Evolutionary conservation across 1,140 invertebrate genomes (phyloP), one percentile per base, ranked within the genome.

Genomic region (Leptopilina boulardi): DNA sequence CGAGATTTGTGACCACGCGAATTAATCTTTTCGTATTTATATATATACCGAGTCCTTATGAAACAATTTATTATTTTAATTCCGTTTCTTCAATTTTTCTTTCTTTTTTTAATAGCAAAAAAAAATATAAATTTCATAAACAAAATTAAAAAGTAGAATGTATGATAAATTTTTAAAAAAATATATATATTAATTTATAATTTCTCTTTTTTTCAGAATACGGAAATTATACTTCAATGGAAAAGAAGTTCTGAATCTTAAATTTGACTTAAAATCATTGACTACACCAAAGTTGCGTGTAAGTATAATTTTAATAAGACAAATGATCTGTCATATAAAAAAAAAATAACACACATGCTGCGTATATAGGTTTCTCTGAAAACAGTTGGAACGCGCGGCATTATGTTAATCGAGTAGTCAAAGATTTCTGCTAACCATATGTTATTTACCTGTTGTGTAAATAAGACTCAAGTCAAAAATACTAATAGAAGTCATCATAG

Each of bases 11-110:
- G 84, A 81, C 76, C 79, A 83, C 79, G 84, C 78, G 84, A 87
- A 90, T 90, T 89, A 89, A 90, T 89, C 87, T 86, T 85, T 77
- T 59, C 74, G 81, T 88, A 88, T 89, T 88, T 90, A 79, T 88
- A 88, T 89, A 87, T 90, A 85, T 74, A 23, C 30, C 71, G 34
- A 79, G 74, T 19, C 42, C 5, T 26, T 9, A 19, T n/a, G 75
- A n/a, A n/a, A n/a, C n/a, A n/a, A n/a, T n/a, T n/a, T n/a, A n/a
- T n/a, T n/a, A n/a, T n/a, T n/a, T n/a, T n/a, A n/a, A n/a, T n/a
- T n/a, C n/a, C n/a, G n/a, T n/a, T n/a, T n/a, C n/a, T n/a, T n/a
- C n/a, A n/a, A n/a, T n/a, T n/a, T n/a, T n/a, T n/a, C n/a, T n/a
- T n/a, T n/a, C n/a, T n/a, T n/a, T n/a, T n/a, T n/a, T n/a, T n/a